Conservation (phyloP, 2,888 invertebrate species). For the Neria commutata region DNA sequence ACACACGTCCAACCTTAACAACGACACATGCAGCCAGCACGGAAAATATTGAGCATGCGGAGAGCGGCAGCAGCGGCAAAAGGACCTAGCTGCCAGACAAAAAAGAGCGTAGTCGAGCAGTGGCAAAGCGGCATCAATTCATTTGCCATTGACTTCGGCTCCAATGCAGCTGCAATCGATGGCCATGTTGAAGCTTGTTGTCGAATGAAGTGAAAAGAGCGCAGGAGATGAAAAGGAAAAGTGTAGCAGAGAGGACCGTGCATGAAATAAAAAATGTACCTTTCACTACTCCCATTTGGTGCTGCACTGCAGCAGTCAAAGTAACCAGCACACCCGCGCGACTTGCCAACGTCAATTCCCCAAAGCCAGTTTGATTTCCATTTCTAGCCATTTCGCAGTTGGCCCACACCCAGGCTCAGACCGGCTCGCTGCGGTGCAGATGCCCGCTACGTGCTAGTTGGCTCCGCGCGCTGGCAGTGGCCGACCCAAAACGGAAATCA, state of each 20-base stretch:
- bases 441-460: neutral
- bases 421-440: neutral
- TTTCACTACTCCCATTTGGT: neutral
- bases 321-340: neutral
- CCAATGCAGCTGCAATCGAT: constrained; percentile 6
- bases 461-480: neutral
- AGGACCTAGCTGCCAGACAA: too few species aligned
- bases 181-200: neutral
- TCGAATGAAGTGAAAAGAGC: neutral
- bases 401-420: neutral
- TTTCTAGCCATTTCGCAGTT: neutral
- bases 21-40: neutral
- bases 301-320: neutral
- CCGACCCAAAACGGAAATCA: constrained; percentile 1
- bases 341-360: constrained; percentile 11
- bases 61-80: too few species aligned
- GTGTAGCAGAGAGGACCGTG: neutral
- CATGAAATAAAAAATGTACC: too few species aligned
- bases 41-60: neutral
- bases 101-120: neutral
- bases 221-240: neutral
- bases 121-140: constrained; percentile 12
- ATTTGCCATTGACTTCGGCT: constrained; percentile 14
- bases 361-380: constrained; percentile 25
- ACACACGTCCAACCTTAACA: constrained; percentile 21